Evolutionary conservation across 2,797 vertebrate genomes (phyloP), one percentile per base, ranked within the genome.

Genomic region (Champsocephalus esox): DNA sequence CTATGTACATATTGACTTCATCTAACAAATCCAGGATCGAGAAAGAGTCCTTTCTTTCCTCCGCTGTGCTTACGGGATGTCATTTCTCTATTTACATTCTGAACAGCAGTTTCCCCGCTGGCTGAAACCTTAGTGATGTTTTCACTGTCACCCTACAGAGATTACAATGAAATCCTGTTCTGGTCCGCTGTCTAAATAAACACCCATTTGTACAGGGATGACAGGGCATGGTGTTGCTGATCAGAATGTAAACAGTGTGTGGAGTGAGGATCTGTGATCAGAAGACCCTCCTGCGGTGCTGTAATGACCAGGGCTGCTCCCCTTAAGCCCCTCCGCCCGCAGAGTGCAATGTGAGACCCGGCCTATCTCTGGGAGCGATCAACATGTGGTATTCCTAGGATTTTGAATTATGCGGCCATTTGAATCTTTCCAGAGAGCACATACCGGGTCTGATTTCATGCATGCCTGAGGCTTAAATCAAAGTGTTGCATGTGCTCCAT

Each of bases 361-460:
- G 63, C 49, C 75, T 70, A 84, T 91, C 89, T 85, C 84, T 84
- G 82, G 84, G 70, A 92, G 81, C 12, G 76, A 90, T 90, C 90
- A 77, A 79, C 90, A 88, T 85, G 90, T 71, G 89, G 87, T 88
- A 87, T 93, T 93, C 86, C 77, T 75, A 89, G 90, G 92, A 91
- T 92, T 78, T 82, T 45, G 82, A 89, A 84, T 91, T 83, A 80
- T 75, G 75, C 73, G n/a, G 85, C 77, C 61, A 34, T 89, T 83
- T 87, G 87, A 91, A 89, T 91, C 87, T 91, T 92, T 90, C 88
- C 78, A 71, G 70, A 3, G 44, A 82, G 77, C 60, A 3, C 89
- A 92, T 89, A 86, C 84, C 86, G 59, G 85, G 61, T 85, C 79
- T 87, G 86, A 91, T 92, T 92, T 92, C 88, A 93, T 83, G 87